A percentile compares a stretch with the other conserved stretches of the same genome.
phyloP scores from a whole-genome alignment of 2,113 vertebrate species.

The Symphodus melops region DNA sequence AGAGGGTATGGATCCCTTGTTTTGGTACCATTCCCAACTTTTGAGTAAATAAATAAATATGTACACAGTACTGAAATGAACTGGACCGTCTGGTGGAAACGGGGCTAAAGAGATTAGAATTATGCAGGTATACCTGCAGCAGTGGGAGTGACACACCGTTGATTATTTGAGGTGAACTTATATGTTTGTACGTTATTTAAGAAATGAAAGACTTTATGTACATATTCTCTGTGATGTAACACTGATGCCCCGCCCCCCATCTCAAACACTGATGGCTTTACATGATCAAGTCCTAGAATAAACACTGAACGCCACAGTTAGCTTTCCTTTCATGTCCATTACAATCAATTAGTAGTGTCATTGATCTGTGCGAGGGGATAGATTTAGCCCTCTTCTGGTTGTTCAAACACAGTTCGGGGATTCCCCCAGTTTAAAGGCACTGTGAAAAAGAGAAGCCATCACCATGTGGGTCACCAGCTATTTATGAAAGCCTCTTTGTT shows the following conservation, averaged over 20 bases:
- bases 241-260: constrained; percentile 11
- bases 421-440: constrained; percentile 33
- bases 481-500: constrained; percentile 81
- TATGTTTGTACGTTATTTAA: constrained; percentile 12
- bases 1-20: too few relatives aligned
- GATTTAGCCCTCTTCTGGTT: constrained; percentile 2
- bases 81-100: too few relatives aligned
- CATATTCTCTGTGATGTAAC: background rate
- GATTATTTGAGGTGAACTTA: constrained; percentile 22
- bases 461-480: constrained; percentile 78
- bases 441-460: constrained; percentile 51
- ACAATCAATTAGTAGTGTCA: background rate
- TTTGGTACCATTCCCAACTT: too few relatives aligned
- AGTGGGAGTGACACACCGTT: background rate
- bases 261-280: background rate
- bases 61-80: too few relatives aligned
- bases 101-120: background rate
- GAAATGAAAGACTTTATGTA: constrained; percentile 24
- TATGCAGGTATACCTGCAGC: background rate
- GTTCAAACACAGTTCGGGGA: constrained; percentile 13
- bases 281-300: background rate
- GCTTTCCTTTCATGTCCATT: background rate
- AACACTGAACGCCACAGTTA: background rate
- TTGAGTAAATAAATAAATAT: too few relatives aligned
- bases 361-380: background rate